These are phyloP conservation scores for Aptenodytes patagonicus DNA, from an alignment of 2,113 vertebrate genomes.

Conservation along the genomic window DNA sequence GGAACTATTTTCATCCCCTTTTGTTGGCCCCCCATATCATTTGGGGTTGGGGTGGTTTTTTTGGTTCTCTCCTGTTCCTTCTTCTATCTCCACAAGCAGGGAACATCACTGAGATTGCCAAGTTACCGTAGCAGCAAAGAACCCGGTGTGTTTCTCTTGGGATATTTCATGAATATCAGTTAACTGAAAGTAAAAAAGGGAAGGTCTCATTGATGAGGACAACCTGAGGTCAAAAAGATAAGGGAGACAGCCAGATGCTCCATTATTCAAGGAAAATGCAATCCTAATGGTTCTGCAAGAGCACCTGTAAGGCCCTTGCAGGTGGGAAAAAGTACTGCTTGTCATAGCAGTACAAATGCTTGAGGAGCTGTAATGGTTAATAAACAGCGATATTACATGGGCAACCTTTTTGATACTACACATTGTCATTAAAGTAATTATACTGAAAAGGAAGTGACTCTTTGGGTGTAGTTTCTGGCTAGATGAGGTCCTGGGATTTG, in stretches of 20 bases:
- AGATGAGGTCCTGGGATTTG: conserved; percentile 3
- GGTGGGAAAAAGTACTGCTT: background rate
- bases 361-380: background rate
- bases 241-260: background rate
- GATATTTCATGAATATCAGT: background rate
- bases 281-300: background rate
- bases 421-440: conserved; percentile 38
- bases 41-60: background rate
- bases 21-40: background rate
- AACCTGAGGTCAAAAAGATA: background rate
- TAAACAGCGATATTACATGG: background rate
- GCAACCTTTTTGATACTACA: background rate
- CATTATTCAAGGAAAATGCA: background rate
- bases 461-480: background rate
- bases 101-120: background rate
- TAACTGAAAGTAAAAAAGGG: background rate
- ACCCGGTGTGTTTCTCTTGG: background rate
- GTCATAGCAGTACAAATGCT: background rate
- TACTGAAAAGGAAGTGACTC: conserved; percentile 42
- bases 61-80: background rate
- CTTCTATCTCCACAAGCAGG: background rate
- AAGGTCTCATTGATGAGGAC: background rate
- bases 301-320: background rate
- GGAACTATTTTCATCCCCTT: background rate
- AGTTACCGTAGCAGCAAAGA: background rate